These are phyloP conservation scores for Prinia subflava DNA, from an alignment of 2,113 vertebrate species.

Conservation along the genomic window DNA sequence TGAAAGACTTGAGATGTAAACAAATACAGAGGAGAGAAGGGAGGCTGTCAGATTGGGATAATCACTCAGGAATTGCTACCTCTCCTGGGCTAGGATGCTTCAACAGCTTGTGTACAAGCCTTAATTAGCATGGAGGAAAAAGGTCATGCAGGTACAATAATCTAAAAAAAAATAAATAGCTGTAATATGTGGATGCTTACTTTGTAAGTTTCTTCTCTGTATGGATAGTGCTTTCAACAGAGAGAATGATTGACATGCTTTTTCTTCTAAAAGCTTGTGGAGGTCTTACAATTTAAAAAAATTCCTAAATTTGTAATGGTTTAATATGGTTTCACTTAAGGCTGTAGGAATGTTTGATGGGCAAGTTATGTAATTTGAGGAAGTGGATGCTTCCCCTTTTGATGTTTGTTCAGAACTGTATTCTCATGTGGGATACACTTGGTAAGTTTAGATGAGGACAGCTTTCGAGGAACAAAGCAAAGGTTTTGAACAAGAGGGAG, in stretches of 20 bases:
- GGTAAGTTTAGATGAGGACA: neutral
- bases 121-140: neutral
- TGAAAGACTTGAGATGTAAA: neutral
- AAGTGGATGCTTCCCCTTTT: neutral
- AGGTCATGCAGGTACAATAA: neutral
- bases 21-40: neutral
- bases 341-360: neutral
- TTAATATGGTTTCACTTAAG: neutral
- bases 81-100: neutral
- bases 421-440: neutral
- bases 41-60: neutral
- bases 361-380: neutral
- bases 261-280: neutral
- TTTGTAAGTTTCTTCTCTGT: neutral
- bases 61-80: neutral
- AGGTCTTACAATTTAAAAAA: neutral
- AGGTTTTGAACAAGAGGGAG: neutral
- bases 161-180: neutral
- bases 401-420: neutral
- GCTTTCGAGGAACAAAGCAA: neutral
- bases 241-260: accelerated
- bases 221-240: neutral
- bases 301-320: neutral
- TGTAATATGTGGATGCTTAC: neutral
- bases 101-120: neutral